phyloP scores from a whole-genome alignment of 2,113 vertebrate species.

The Pachyramphus minor region DNA sequence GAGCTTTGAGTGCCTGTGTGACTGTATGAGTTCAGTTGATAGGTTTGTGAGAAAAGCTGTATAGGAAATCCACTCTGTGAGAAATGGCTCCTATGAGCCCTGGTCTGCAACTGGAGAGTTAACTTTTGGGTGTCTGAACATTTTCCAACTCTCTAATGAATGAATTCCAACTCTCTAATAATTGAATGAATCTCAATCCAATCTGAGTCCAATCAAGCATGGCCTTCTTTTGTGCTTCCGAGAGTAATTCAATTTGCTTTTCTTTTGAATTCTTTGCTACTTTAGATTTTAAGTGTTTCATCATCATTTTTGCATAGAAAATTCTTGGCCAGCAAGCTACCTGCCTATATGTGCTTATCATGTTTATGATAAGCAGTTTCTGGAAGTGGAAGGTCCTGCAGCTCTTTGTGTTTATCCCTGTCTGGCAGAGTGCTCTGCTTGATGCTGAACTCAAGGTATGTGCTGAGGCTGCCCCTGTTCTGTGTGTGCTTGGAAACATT shows the following conservation, averaged over 20 bases:
- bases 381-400: background rate
- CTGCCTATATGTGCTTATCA: fast-evolving
- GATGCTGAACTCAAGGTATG: background rate
- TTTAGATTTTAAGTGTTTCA: background rate
- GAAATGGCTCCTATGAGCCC: background rate
- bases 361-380: background rate
- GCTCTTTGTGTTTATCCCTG: background rate
- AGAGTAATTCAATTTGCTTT: background rate
- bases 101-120: background rate
- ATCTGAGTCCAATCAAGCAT: background rate
- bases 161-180: background rate
- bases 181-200: background rate
- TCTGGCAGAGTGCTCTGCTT: background rate
- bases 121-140: background rate
- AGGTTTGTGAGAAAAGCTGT: background rate
- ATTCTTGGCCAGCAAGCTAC: background rate
- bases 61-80: background rate
- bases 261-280: background rate
- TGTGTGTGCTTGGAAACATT: background rate
- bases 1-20: background rate
- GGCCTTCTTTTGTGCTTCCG: background rate
- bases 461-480: background rate
- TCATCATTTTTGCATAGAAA: background rate
- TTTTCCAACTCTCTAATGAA: background rate
- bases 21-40: background rate